Percentiles rank a stretch among this genome's conserved stretches.
phyloP scores from a whole-genome alignment of 2,888 invertebrate genomes.

The Brachyptera risi region DNA sequence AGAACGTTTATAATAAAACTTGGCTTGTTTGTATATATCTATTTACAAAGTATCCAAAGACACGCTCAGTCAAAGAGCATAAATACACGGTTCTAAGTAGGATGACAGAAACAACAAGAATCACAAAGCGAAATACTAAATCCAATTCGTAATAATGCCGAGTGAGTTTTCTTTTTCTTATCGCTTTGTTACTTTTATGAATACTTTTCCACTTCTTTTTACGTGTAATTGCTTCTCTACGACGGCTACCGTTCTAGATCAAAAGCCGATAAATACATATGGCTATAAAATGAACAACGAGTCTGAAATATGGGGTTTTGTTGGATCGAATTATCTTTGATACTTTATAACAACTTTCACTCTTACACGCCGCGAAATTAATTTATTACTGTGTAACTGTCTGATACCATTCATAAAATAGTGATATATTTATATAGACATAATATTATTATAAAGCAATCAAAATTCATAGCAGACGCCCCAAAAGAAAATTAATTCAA shows the following conservation, averaged over 20 bases:
- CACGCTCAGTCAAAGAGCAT: not conserved
- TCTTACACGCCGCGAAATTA: slow-evolving; percentile 16
- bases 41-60: not conserved
- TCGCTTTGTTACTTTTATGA: not conserved
- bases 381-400: slow-evolving; percentile 14
- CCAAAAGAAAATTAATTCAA: slow-evolving; percentile 9
- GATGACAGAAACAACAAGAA: slow-evolving; percentile 9
- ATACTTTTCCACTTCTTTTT: not conserved
- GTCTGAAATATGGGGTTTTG: slow-evolving; percentile 6
- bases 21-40: slow-evolving; percentile 5
- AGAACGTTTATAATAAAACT: slow-evolving; percentile 5
- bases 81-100: not conserved
- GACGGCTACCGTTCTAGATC: slow-evolving; percentile 20
- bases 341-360: slow-evolving; percentile 19
- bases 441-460: slow-evolving; percentile 20
- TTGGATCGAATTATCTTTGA: slow-evolving; percentile 1
- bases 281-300: slow-evolving; percentile 15
- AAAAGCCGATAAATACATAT: slow-evolving; percentile 7
- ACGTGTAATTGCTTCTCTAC: not conserved
- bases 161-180: not conserved
- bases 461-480: slow-evolving; percentile 29
- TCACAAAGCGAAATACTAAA: not conserved
- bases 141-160: slow-evolving; percentile 6
- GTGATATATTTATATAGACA: slow-evolving; percentile 10
- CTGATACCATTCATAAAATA: slow-evolving; percentile 11